These are phyloP conservation scores for Barbus barbus DNA, from an alignment of 2,113 vertebrate species.

Conservation along the genomic window DNA sequence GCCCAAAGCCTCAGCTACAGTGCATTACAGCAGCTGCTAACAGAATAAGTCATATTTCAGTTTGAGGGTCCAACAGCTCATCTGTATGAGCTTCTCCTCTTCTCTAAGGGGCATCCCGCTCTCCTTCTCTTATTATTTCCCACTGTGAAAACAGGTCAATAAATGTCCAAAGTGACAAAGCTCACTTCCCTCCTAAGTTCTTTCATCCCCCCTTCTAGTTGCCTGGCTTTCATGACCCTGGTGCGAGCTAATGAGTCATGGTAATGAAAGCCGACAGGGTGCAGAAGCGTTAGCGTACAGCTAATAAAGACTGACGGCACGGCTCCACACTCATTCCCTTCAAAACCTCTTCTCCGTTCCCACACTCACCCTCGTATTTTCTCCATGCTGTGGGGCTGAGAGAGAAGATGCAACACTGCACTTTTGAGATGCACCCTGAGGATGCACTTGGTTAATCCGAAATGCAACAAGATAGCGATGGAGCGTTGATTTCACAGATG, in stretches of 20 bases:
- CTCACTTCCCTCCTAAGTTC: constrained; percentile 38
- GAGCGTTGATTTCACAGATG: not conserved
- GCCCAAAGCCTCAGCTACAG: constrained; percentile 7
- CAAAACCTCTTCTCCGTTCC: constrained; percentile 31
- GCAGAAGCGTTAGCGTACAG: constrained; percentile 50
- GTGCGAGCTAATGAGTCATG: constrained; percentile 55
- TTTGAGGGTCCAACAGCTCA: constrained; percentile 28
- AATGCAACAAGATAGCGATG: not conserved
- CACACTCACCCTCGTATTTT: constrained; percentile 36
- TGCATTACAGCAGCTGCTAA: not conserved
- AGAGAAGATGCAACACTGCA: constrained; percentile 5
- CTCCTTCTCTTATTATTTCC: constrained; percentile 16
- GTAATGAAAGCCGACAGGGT: constrained; percentile 53
- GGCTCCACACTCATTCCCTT: constrained; percentile 44
- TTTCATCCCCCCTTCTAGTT: constrained; percentile 19
- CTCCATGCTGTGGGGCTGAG: constrained; percentile 43
- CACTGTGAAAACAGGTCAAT: constrained; percentile 55
- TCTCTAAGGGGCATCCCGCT: constrained; percentile 23
- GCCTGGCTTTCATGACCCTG: constrained; percentile 47
- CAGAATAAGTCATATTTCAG: constrained; percentile 17
- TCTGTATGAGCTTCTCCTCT: constrained; percentile 21
- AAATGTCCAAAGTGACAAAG: constrained; percentile 57
- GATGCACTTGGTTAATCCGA: constrained; percentile 35
- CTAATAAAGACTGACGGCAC: constrained; percentile 52
- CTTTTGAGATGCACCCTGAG: not conserved